Evolutionary conservation across 2,797 vertebrate species (phyloP).

Genomic region (Chrosomus eos): DNA sequence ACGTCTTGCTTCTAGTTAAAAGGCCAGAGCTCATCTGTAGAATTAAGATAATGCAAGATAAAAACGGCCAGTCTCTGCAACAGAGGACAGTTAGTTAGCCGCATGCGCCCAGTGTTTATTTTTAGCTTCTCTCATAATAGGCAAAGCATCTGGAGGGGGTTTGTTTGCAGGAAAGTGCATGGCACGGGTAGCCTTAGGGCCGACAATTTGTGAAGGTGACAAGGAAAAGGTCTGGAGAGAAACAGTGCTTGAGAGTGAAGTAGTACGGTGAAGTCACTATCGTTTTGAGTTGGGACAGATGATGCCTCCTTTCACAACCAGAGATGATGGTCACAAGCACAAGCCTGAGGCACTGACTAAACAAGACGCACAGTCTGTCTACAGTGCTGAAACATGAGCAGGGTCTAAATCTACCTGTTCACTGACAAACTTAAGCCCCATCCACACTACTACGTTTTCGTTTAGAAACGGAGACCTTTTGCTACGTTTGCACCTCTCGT

Average conservation of each 20-base stretch:
- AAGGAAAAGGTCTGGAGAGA: background rate
- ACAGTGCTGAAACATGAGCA: slow-evolving; percentile 1
- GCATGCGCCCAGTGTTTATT: slow-evolving; percentile 21
- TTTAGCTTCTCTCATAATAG: slow-evolving; percentile 30
- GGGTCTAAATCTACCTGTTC: slow-evolving; percentile 25
- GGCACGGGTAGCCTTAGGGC: slow-evolving; percentile 4
- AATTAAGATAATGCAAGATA: background rate
- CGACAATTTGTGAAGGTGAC: background rate
- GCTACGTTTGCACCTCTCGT: too few relatives aligned
- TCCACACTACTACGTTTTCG: too few relatives aligned
- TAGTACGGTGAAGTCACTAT: slow-evolving; percentile 40
- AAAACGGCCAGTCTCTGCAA: slow-evolving; percentile 7
- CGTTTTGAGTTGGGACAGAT: slow-evolving; percentile 38
- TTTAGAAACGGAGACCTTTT: too few relatives aligned
- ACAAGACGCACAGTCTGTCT: background rate
- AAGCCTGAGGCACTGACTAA: background rate
- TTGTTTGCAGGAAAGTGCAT: slow-evolving; percentile 1
- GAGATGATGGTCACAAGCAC: slow-evolving; percentile 21
- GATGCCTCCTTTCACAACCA: slow-evolving; percentile 10
- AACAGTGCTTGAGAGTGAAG: slow-evolving; percentile 34
- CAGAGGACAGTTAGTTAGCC: slow-evolving; percentile 14
- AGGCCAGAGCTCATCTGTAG: background rate
- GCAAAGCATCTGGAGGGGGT: slow-evolving; percentile 31
- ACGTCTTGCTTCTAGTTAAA: background rate
- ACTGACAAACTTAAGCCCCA: slow-evolving; percentile 32